Evolutionary conservation across 2,888 invertebrate genomes (phyloP).

Genomic region (Phytoseiulus persimilis): DNA sequence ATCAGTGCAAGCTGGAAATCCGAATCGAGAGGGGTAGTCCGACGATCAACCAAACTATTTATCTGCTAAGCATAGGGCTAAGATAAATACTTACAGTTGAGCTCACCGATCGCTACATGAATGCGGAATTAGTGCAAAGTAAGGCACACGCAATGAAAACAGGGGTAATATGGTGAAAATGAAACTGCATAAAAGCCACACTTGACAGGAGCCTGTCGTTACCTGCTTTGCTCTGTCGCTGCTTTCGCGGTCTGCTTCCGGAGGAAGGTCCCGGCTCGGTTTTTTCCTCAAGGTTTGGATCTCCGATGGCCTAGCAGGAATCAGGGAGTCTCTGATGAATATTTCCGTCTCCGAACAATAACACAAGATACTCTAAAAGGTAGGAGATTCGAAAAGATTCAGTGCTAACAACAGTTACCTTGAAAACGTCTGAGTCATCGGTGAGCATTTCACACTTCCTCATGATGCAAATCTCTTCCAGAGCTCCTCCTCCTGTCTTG

Average conservation of each 20-base stretch:
- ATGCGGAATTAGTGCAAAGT: background rate
- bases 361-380: too few relatives aligned
- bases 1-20: background rate
- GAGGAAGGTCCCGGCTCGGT: background rate
- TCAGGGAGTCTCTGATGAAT: background rate
- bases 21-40: background rate
- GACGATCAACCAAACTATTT: background rate
- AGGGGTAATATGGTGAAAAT: background rate
- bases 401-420: too few relatives aligned
- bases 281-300: constrained; percentile 10
- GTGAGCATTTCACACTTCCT: constrained; percentile 23
- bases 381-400: too few relatives aligned
- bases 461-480: constrained; percentile 28
- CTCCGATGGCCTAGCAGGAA: constrained; percentile 17
- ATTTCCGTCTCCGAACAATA: too few relatives aligned
- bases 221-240: constrained; percentile 32
- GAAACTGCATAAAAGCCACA: too few relatives aligned
- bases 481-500: background rate
- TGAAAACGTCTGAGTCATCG: constrained; percentile 33
- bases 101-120: background rate
- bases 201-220: background rate
- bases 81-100: background rate
- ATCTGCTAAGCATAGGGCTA: background rate
- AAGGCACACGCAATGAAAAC: background rate
- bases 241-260: constrained; percentile 18